These are phyloP conservation scores for Pogoniulus pusillus DNA, from an alignment of 2,797 vertebrate genomes.

Conservation along the genomic window DNA sequence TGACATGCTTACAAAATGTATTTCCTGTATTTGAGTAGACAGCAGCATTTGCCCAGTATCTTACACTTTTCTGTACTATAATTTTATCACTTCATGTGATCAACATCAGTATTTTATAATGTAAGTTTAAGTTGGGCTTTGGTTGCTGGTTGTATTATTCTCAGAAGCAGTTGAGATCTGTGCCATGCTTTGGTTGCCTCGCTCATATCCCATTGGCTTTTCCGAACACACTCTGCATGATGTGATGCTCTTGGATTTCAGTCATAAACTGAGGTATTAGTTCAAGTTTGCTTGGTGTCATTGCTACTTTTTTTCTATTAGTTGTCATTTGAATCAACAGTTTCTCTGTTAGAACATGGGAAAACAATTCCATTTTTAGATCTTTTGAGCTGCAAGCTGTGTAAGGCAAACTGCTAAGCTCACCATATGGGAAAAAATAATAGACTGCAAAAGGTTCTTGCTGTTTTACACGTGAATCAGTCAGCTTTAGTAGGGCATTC, in stretches of 20 bases:
- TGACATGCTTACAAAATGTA: neutral
- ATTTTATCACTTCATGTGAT: neutral
- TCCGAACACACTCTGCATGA: neutral
- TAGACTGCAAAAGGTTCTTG: conserved; percentile 20
- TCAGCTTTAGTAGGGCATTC: neutral
- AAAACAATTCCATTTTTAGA: conserved; percentile 27
- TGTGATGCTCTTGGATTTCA: neutral
- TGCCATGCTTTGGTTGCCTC: neutral
- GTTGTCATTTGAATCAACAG: neutral
- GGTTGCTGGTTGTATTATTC: neutral
- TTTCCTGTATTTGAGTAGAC: neutral
- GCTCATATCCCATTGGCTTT: neutral
- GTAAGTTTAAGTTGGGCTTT: neutral
- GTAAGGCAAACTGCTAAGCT: conserved; percentile 31
- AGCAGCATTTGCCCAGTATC: neutral
- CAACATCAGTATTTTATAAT: no score
- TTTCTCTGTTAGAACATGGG: neutral
- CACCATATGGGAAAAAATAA: conserved; percentile 34
- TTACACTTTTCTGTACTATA: neutral
- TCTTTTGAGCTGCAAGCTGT: neutral
- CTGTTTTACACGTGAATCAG: neutral
- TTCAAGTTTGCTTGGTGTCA: neutral
- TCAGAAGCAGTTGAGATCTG: neutral
- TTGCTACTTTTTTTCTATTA: neutral
- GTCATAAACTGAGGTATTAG: neutral